phyloP scores from a whole-genome alignment of 2,888 invertebrate species.

The Lycocerus yunnanus region DNA sequence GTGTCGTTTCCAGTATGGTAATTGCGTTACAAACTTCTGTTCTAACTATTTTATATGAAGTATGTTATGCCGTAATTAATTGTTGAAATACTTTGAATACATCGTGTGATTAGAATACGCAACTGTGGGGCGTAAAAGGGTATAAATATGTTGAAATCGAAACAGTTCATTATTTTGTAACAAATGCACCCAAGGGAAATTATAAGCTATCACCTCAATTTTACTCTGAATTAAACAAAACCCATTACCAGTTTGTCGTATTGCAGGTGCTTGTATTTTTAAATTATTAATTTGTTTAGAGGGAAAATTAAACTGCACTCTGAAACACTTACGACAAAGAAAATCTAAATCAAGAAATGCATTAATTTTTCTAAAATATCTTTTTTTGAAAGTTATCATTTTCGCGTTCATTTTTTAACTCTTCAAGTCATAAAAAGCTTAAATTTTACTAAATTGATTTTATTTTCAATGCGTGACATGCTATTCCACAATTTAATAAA shows the following conservation, averaged over 20 bases:
- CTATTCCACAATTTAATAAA: not conserved
- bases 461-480: not conserved
- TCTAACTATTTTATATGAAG: not conserved
- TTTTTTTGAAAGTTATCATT: not conserved
- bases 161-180: constrained; percentile 30
- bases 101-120: not conserved
- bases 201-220: constrained; percentile 35
- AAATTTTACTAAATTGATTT: not conserved
- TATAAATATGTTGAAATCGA: constrained; percentile 26
- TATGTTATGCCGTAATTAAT: not conserved
- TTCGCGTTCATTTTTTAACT: not conserved
- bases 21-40: not conserved
- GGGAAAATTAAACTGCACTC: not conserved
- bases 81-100: not conserved
- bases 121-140: constrained; percentile 4
- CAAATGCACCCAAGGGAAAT: constrained; percentile 33
- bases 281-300: not conserved
- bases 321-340: not conserved
- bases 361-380: not conserved
- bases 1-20: not conserved
- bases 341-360: too few species aligned
- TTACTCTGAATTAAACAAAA: constrained; percentile 22
- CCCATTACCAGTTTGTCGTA: constrained; percentile 24
- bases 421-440: not conserved
- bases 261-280: not conserved